Conservation (phyloP, 2,113 vertebrate genomes). For the Pteropus alecto region DNA sequence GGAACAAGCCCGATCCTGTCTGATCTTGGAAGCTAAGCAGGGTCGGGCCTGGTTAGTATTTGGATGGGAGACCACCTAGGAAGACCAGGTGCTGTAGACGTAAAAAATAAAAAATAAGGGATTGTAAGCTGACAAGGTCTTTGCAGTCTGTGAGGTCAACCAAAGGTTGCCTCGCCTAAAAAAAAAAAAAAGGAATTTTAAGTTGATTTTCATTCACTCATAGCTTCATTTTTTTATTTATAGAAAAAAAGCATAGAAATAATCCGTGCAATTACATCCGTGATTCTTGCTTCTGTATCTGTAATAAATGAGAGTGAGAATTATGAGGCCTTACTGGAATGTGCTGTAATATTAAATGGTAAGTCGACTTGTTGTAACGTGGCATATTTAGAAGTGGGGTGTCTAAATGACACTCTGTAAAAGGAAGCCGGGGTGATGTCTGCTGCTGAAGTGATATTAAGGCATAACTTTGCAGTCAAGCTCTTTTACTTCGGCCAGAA, state of each 20-base stretch:
- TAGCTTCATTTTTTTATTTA: neutral
- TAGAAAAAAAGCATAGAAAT: slow-evolving; percentile 87
- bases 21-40: no score
- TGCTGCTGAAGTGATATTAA: neutral
- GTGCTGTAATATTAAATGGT: slow-evolving; percentile 89
- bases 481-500: neutral
- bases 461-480: neutral
- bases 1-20: no score
- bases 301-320: slow-evolving; percentile 85
- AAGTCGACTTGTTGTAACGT: neutral
- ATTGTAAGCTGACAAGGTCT: no score
- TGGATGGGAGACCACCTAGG: no score
- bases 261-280: slow-evolving; percentile 86
- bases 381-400: fast-evolving
- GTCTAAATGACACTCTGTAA: neutral
- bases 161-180: no score
- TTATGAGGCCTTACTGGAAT: slow-evolving; percentile 86
- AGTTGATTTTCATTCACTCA: slow-evolving; percentile 16
- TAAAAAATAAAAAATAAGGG: no score
- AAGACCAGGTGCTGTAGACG: no score
- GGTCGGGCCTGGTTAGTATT: no score
- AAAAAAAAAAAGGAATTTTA: neutral
- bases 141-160: no score
- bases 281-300: slow-evolving; percentile 86
- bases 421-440: no score